phyloP scores from a whole-genome alignment of 1,140 invertebrate species.

The Drosophila pseudoobscura region DNA sequence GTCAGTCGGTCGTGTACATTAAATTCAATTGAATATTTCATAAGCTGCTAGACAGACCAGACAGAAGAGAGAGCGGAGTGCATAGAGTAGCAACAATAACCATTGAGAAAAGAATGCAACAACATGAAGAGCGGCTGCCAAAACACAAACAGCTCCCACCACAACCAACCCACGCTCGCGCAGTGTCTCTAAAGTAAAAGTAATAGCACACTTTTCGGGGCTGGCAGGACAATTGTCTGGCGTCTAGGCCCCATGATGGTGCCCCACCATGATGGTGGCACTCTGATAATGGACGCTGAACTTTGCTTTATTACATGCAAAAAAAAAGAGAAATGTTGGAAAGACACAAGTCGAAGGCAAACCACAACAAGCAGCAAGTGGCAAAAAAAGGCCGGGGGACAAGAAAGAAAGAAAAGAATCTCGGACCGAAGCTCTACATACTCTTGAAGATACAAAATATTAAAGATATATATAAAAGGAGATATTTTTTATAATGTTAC shows the following conservation, averaged over 20 bases:
- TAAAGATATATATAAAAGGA: background rate
- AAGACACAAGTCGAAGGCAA: too few species aligned
- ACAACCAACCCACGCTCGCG: too few species aligned
- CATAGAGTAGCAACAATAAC: too few species aligned
- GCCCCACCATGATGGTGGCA: conserved; percentile 43
- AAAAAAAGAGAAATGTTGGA: conserved; percentile 18
- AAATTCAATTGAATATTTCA: conserved; percentile 73
- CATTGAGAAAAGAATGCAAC: conserved; percentile 32
- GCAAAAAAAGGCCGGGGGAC: conserved; percentile 13
- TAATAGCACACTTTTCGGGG: conserved; percentile 59
- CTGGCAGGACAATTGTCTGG: conserved; percentile 41
- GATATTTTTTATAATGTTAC: too few species aligned
- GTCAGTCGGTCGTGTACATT: conserved; percentile 66
- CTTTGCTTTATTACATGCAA: conserved; percentile 69
- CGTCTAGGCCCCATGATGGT: conserved; percentile 33
- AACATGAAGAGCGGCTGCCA: conserved; percentile 57
- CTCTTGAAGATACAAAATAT: too few species aligned
- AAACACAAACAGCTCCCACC: conserved; percentile 11
- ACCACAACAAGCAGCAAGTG: background rate
- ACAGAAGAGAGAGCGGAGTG: conserved; percentile 36
- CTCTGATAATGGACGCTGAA: conserved; percentile 59
- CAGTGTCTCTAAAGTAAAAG: conserved; percentile 23
- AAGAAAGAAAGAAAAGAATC: background rate
- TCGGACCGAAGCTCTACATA: too few species aligned
- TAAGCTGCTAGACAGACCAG: conserved; percentile 66